phyloP scores from a whole-genome alignment of 2,888 invertebrate genomes.

The Ceriagrion tenellum region DNA sequence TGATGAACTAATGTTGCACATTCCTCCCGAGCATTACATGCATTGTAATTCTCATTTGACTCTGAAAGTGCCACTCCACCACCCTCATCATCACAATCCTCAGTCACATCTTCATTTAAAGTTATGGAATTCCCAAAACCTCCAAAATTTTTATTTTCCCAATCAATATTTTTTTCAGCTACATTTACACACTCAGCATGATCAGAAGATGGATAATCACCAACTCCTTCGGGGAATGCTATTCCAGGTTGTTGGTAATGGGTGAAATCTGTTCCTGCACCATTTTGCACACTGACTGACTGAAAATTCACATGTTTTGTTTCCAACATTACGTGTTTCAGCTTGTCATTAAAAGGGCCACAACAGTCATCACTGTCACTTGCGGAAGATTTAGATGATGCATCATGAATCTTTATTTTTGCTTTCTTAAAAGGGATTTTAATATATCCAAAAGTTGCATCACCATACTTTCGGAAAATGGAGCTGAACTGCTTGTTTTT shows the following conservation, averaged over 20 bases:
- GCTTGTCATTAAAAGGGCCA: not conserved
- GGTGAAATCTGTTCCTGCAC: not conserved
- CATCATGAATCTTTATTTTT: not conserved
- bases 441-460: not conserved
- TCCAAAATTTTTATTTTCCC: not conserved
- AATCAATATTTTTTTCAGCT: not conserved
- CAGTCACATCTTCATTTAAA: not conserved
- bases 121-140: not conserved
- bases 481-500: not conserved
- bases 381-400: not conserved
- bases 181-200: not conserved
- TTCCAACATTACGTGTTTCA: not conserved
- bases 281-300: not conserved
- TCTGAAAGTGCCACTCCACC: not conserved
- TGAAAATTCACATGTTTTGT: not conserved
- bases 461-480: not conserved
- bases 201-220: not conserved
- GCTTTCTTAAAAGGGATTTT: conserved; percentile 16
- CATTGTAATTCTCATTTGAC: not conserved
- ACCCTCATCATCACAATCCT: not conserved
- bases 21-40: not conserved
- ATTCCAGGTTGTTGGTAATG: not conserved
- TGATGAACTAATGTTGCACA: not conserved
- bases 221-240: not conserved
- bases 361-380: conserved; percentile 33